These are phyloP conservation scores for Elysia crispata DNA, from an alignment of 2,888 invertebrate species.

Conservation along the genomic window DNA sequence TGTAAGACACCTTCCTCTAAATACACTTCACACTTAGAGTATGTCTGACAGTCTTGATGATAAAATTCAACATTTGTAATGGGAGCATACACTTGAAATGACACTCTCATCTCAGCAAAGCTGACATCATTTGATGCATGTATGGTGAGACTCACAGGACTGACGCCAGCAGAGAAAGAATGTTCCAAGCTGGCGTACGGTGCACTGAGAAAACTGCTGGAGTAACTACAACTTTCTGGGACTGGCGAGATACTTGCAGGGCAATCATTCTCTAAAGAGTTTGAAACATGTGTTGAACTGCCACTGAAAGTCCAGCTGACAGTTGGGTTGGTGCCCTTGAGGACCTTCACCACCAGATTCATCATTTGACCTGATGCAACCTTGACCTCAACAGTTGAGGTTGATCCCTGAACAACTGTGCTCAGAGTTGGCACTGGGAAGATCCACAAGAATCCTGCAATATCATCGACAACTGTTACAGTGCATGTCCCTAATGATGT, in stretches of 20 bases:
- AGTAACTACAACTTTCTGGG: constrained; percentile 40
- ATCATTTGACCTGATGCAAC: constrained; percentile 53
- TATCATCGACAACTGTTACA: constrained; percentile 54
- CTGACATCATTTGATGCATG: constrained; percentile 47
- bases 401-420: background rate
- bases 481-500: constrained; percentile 44
- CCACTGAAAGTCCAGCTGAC: constrained; percentile 53
- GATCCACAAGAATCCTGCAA: constrained; percentile 57
- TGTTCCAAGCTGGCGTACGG: constrained; percentile 47
- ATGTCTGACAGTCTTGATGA: constrained; percentile 35
- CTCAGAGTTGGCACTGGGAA: constrained; percentile 51
- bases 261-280: constrained; percentile 51
- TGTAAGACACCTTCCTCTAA: constrained; percentile 45
- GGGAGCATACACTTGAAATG: constrained; percentile 1
- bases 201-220: constrained; percentile 42
- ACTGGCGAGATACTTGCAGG: constrained; percentile 43
- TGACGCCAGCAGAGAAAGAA: constrained; percentile 39
- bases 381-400: constrained; percentile 50
- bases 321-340: constrained; percentile 55
- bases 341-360: constrained; percentile 54
- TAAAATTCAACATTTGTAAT: constrained; percentile 42
- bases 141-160: constrained; percentile 16
- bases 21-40: constrained; percentile 25
- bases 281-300: background rate
- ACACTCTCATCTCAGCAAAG: constrained; percentile 10